phyloP scores from a whole-genome alignment of 2,113 vertebrate genomes.

The Tretioscincus oriximinensis region DNA sequence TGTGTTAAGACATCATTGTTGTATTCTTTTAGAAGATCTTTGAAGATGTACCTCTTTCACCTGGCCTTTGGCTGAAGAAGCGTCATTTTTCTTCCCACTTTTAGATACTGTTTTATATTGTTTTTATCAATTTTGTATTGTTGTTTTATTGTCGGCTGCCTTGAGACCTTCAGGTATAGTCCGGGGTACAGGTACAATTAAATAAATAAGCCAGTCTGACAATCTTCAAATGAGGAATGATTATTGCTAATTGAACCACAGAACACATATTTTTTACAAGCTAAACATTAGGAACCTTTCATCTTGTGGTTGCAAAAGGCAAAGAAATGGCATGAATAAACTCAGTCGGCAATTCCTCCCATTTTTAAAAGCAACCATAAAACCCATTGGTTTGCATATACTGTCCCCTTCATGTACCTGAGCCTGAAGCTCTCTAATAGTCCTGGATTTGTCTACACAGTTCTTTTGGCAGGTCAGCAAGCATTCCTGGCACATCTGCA shows the following conservation, averaged over 20 bases:
- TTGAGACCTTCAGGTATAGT: too few species aligned
- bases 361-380: background rate
- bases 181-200: too few species aligned
- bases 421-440: constrained; percentile 75
- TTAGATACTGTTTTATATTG: too few species aligned
- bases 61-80: too few species aligned
- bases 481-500: constrained; percentile 72
- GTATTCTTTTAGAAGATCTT: too few species aligned
- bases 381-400: constrained; percentile 14
- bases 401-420: constrained; percentile 71
- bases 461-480: constrained; percentile 67
- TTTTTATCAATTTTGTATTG: too few species aligned
- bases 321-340: constrained; percentile 18
- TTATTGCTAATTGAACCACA: background rate
- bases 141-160: too few species aligned
- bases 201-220: too few species aligned
- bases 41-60: too few species aligned
- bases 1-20: too few species aligned
- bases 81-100: too few species aligned
- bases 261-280: background rate
- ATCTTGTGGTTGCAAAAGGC: constrained; percentile 19
- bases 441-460: constrained; percentile 68
- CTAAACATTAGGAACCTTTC: constrained; percentile 24
- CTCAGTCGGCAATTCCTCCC: constrained; percentile 54
- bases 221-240: background rate